Conservation (phyloP, 2,797 vertebrate genomes). For the Hapalemur alaotrensis region DNA sequence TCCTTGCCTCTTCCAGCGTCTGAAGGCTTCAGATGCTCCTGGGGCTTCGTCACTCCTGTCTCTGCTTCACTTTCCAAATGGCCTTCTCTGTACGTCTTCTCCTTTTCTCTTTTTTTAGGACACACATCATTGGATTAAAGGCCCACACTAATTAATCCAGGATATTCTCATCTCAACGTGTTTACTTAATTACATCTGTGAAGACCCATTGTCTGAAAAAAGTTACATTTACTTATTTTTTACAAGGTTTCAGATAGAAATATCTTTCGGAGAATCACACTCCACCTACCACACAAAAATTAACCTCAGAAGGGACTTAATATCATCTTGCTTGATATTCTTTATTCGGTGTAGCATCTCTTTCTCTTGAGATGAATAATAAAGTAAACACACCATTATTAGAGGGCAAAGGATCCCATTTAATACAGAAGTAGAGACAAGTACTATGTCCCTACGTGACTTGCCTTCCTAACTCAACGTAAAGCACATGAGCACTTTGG, state of each 20-base stretch:
- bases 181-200: neutral
- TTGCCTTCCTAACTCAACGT: neutral
- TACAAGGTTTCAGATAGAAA: neutral
- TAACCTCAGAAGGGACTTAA: neutral
- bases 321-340: neutral
- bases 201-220: neutral
- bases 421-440: neutral
- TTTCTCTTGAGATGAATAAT: neutral
- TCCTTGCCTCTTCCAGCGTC: neutral
- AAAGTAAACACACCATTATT: neutral
- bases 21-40: accelerated
- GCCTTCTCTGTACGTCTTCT: neutral
- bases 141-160: neutral
- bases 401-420: neutral
- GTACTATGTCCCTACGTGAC: neutral
- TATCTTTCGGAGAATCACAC: neutral
- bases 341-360: neutral
- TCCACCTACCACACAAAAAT: neutral
- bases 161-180: neutral
- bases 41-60: accelerated
- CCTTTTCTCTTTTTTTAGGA: neutral
- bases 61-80: neutral
- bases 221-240: neutral
- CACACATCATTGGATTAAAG: neutral
- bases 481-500: neutral